A percentile compares a stretch with the other conserved stretches of the same genome.
These are phyloP conservation scores for Diachasmimorpha longicaudata DNA, from an alignment of 1,140 invertebrate species.

Conservation along the genomic window DNA sequence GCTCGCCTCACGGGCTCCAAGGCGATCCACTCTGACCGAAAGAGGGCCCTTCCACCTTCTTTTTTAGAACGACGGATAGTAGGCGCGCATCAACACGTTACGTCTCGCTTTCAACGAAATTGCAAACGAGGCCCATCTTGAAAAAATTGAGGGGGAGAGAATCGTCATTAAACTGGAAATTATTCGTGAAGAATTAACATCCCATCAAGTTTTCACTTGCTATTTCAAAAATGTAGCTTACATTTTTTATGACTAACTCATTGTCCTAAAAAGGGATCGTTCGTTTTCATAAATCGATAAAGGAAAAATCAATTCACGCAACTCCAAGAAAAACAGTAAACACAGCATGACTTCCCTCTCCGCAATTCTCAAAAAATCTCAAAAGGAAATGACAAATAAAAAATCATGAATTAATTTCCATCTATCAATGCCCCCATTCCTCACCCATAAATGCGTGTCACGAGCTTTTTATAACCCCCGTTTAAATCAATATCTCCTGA, in stretches of 20 bases:
- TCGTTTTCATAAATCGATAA: too few species aligned
- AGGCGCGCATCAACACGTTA: constrained; percentile 56
- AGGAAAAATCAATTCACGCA: too few species aligned
- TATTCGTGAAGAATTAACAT: neutral
- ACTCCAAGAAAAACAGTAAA: too few species aligned
- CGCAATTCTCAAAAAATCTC: neutral
- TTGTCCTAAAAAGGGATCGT: too few species aligned
- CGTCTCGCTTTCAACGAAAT: constrained; percentile 50
- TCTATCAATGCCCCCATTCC: neutral
- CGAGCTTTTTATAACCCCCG: neutral
- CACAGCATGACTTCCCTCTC: too few species aligned
- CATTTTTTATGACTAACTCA: too few species aligned
- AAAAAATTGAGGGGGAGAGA: constrained; percentile 9
- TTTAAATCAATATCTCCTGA: neutral
- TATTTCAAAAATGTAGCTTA: too few species aligned
- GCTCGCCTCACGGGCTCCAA: constrained; percentile 56
- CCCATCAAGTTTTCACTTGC: neutral
- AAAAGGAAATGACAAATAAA: neutral
- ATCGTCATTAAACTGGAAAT: neutral
- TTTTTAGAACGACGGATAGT: constrained; percentile 50
- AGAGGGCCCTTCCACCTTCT: constrained; percentile 35
- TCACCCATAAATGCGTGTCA: neutral
- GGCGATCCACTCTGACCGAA: constrained; percentile 60
- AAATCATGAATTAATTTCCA: neutral
- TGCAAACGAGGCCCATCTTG: constrained; percentile 37